phyloP scores from a whole-genome alignment of 2,113 vertebrate species.

The Pollimyrus isidori region DNA sequence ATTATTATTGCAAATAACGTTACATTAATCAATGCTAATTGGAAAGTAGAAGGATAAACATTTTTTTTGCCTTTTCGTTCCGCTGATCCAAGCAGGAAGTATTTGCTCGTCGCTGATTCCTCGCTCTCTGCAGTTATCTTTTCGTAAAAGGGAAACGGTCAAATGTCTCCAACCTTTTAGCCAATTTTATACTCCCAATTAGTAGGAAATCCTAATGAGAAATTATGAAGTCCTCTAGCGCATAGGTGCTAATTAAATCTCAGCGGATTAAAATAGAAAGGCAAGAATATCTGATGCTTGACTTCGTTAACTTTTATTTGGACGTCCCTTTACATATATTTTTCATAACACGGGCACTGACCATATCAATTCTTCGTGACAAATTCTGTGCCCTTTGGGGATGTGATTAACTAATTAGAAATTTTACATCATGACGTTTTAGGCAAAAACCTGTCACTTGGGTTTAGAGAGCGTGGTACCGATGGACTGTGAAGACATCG shows the following conservation, averaged over 20 bases:
- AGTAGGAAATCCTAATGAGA: background rate
- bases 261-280: background rate
- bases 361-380: constrained; percentile 14
- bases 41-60: constrained; percentile 7
- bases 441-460: constrained; percentile 44
- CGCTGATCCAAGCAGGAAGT: background rate
- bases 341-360: constrained; percentile 8
- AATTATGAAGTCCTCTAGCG: constrained; percentile 9
- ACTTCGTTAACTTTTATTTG: constrained; percentile 9
- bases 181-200: background rate
- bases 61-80: constrained; percentile 6
- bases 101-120: background rate
- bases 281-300: background rate
- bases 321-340: background rate
- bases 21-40: constrained; percentile 11
- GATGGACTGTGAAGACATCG: constrained; percentile 87
- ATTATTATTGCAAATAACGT: constrained; percentile 3
- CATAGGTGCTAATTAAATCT: constrained; percentile 12
- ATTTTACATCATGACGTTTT: constrained; percentile 11
- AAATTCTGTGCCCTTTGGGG: constrained; percentile 15
- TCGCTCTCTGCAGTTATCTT: background rate
- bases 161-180: constrained; percentile 2
- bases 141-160: background rate
- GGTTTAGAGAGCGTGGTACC: constrained; percentile 83
- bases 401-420: constrained; percentile 13